Percentiles rank a stretch among this genome's conserved stretches.
phyloP scores from a whole-genome alignment of 1,140 invertebrate species.

The Diuraphis noxia region DNA sequence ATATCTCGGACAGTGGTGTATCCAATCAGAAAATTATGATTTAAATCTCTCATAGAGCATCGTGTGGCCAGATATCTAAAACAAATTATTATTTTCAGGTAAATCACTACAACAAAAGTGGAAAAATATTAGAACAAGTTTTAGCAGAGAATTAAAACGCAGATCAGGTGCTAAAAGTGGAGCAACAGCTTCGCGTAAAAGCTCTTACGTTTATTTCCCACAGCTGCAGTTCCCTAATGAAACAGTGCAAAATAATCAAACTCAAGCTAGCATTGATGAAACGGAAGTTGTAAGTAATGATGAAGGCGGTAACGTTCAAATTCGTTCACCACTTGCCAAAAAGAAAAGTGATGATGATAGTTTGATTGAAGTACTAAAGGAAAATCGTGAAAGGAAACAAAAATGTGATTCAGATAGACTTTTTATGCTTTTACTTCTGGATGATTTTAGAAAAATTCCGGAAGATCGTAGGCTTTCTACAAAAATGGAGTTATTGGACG shows the following conservation, averaged over 20 bases:
- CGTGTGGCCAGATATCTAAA: constrained; percentile 57
- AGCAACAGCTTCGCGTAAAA: constrained; percentile 16
- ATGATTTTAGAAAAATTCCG: background rate
- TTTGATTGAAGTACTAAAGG: constrained; percentile 4
- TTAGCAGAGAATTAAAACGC: constrained; percentile 27
- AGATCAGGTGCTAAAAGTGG: constrained; percentile 17
- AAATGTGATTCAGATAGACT: constrained; percentile 13
- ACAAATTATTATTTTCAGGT: constrained; percentile 29
- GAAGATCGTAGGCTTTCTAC: constrained; percentile 7
- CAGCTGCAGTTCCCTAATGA: background rate
- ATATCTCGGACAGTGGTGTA: constrained; percentile 54
- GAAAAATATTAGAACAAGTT: constrained; percentile 15
- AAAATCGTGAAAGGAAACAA: constrained; percentile 10
- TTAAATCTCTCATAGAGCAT: constrained; percentile 55
- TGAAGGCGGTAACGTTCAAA: background rate
- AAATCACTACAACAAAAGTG: constrained; percentile 22
- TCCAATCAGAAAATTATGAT: constrained; percentile 28
- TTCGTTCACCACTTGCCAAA: background rate
- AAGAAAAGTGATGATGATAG: background rate
- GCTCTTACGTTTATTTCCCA: background rate
- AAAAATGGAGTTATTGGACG: background rate
- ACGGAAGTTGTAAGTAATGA: background rate
- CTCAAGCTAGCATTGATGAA: constrained; percentile 20
- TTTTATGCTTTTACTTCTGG: constrained; percentile 14
- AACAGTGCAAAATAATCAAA: constrained; percentile 8